Conservation (phyloP, 2,113 vertebrate genomes). For the Sterna hirundo region DNA sequence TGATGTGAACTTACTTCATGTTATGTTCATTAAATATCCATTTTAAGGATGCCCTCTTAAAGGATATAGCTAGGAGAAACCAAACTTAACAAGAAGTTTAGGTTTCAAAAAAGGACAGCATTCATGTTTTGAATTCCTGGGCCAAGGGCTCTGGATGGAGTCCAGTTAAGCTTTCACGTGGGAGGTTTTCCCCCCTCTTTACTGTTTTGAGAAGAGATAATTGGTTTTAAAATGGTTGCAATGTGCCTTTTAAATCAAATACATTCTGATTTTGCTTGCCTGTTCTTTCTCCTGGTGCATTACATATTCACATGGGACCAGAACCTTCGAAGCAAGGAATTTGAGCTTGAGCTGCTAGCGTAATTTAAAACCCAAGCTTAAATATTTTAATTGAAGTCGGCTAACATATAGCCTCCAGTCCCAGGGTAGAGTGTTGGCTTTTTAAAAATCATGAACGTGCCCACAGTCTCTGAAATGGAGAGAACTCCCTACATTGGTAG, state of each 20-base stretch:
- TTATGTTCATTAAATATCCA: conserved; percentile 2
- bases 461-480: not conserved
- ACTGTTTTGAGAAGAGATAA: not conserved
- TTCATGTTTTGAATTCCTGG: not conserved
- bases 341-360: not conserved
- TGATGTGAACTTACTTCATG: conserved; percentile 12
- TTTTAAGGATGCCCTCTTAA: conserved; percentile 15
- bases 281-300: conserved; percentile 2
- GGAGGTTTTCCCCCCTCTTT: not conserved
- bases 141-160: not conserved
- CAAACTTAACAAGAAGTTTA: not conserved
- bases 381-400: conserved; percentile 1
- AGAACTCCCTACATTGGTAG: not conserved
- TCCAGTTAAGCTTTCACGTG: not conserved
- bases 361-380: not conserved
- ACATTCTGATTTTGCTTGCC: conserved; percentile 27
- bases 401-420: not conserved
- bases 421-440: not conserved
- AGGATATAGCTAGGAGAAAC: not conserved
- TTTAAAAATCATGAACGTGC: not conserved
- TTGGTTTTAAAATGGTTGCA: conserved; percentile 6
- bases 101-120: not conserved
- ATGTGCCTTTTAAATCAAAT: not conserved
- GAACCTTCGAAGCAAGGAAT: not conserved
- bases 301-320: not conserved